phyloP scores from a whole-genome alignment of 2,113 vertebrate species.

The Antechinus flavipes region DNA sequence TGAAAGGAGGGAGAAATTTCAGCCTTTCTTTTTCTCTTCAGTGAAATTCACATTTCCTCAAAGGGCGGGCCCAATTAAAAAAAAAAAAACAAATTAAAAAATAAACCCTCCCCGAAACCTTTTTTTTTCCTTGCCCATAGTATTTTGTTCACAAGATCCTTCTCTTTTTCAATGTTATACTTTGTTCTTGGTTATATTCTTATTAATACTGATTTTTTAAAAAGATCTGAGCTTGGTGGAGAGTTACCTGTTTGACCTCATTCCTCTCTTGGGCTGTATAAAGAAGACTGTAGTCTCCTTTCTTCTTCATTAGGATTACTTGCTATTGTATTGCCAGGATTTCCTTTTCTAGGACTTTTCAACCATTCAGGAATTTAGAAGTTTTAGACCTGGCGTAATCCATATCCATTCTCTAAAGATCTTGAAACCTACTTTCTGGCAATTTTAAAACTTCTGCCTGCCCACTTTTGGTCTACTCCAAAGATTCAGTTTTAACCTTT shows the following conservation, averaged over 20 bases:
- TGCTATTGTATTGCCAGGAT: neutral
- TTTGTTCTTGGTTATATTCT: neutral
- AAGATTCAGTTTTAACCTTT: neutral
- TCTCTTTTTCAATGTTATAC: neutral
- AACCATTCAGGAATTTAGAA: neutral
- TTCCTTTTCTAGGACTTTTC: neutral
- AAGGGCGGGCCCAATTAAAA: neutral
- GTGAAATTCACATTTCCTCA: neutral
- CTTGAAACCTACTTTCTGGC: neutral
- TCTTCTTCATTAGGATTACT: neutral
- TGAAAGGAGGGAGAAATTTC: neutral
- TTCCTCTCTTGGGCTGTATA: neutral
- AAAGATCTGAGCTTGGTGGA: neutral
- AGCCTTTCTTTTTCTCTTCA: neutral
- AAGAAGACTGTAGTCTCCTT: neutral
- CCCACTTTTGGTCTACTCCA: neutral
- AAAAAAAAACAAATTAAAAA: too few species aligned
- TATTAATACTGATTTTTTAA: neutral
- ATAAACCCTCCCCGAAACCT: too few species aligned
- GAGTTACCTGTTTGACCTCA: neutral
- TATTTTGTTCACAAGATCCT: neutral
- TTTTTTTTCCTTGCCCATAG: neutral
- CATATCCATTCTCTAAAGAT: neutral
- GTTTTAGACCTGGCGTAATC: neutral
- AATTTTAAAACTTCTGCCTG: neutral